Evolutionary conservation across 2,797 vertebrate species (phyloP).

Genomic region (Rhyacichthys aspro): DNA sequence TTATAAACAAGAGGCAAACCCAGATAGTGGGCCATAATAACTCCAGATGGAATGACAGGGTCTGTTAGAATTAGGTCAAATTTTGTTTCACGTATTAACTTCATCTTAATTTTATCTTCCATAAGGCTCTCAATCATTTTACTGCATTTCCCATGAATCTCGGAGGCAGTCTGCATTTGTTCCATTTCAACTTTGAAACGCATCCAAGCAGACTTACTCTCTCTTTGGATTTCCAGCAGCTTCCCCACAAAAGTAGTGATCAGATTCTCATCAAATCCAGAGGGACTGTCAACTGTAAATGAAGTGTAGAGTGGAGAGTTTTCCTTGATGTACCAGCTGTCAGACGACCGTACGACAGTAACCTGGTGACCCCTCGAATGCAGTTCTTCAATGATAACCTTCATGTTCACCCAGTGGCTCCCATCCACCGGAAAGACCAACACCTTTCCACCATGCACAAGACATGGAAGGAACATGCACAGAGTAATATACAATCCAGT

Average conservation of each 20-base stretch:
- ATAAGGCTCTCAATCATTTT: constrained; percentile 33
- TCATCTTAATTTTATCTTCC: constrained; percentile 42
- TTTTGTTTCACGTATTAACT: constrained; percentile 30
- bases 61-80: constrained; percentile 62
- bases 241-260: constrained; percentile 9
- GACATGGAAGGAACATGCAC: constrained; percentile 19
- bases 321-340: constrained; percentile 65
- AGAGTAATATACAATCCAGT: constrained; percentile 24
- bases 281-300: constrained; percentile 20
- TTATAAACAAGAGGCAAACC: constrained; percentile 54
- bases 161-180: not conserved
- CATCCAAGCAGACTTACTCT: constrained; percentile 47
- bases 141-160: constrained; percentile 15
- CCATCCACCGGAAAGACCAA: constrained; percentile 60
- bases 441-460: constrained; percentile 53
- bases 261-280: constrained; percentile 47
- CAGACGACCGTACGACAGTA: constrained; percentile 35
- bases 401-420: constrained; percentile 75
- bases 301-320: constrained; percentile 50
- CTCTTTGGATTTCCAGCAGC: constrained; percentile 46
- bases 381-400: constrained; percentile 58
- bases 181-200: constrained; percentile 50
- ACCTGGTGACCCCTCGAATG: constrained; percentile 62
- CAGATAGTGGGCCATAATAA: constrained; percentile 48
- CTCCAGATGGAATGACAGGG: constrained; percentile 37